Evolutionary conservation across 2,797 vertebrate species (phyloP).

Genomic region (Choloepus didactylus): DNA sequence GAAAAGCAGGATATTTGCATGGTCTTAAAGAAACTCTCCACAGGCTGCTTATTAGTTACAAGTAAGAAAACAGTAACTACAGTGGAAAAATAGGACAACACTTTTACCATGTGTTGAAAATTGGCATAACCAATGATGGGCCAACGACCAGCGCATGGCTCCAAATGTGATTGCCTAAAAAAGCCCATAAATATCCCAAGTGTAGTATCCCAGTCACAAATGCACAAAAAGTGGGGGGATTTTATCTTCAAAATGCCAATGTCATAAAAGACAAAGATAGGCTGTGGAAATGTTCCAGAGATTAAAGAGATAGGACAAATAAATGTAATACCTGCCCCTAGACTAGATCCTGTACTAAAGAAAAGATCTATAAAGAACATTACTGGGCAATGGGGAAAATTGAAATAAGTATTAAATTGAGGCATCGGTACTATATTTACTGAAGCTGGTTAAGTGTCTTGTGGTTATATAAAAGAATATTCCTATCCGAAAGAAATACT

Average conservation of each 20-base stretch:
- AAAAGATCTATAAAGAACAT: background rate
- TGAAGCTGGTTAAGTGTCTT: background rate
- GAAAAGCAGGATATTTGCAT: background rate
- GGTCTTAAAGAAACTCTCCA: background rate
- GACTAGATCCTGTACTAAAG: background rate
- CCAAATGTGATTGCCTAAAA: background rate
- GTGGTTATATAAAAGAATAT: background rate
- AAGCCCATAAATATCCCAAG: background rate
- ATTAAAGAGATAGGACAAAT: background rate
- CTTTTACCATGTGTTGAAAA: background rate
- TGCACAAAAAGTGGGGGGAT: background rate
- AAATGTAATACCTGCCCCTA: background rate
- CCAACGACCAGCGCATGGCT: background rate
- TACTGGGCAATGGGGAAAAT: background rate
- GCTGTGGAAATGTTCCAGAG: background rate
- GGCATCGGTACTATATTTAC: background rate
- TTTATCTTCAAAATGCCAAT: background rate
- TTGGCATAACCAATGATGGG: background rate
- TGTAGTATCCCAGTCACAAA: background rate
- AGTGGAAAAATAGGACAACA: background rate
- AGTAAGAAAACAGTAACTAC: background rate
- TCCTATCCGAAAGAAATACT: background rate
- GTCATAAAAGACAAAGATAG: background rate
- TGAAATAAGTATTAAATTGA: slow-evolving; percentile 6
- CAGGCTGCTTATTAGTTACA: background rate